Evolutionary conservation across 2,888 invertebrate genomes (phyloP).

Genomic region (Mactromeris polynyma): DNA sequence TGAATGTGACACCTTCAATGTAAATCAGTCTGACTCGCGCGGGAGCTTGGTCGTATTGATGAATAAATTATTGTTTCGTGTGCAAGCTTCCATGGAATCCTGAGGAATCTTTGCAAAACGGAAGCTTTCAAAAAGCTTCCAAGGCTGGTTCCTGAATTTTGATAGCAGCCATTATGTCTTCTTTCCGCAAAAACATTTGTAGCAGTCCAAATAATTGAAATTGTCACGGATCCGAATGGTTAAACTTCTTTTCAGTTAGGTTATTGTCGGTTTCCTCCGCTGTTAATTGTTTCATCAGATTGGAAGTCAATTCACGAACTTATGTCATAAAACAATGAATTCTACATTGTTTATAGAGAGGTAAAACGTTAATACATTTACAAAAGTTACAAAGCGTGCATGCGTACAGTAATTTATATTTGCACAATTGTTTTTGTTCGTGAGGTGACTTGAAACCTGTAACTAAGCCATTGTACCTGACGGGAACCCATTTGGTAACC

Average conservation of each 20-base stretch:
- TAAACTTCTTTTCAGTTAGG: conserved; percentile 38
- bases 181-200: conserved; percentile 57
- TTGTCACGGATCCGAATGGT: conserved; percentile 53
- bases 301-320: conserved; percentile 17
- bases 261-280: conserved; percentile 39
- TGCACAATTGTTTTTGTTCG: conserved; percentile 9
- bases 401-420: conserved; percentile 17
- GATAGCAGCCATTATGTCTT: conserved; percentile 65
- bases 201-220: conserved; percentile 46
- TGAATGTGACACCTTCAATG: conserved; percentile 70
- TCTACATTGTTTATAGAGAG: neutral
- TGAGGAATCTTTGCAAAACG: conserved; percentile 55
- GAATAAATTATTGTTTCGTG: conserved; percentile 72
- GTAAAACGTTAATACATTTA: neutral
- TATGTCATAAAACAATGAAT: conserved; percentile 14
- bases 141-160: conserved; percentile 64
- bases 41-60: conserved; percentile 65
- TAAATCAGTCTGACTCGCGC: conserved; percentile 59
- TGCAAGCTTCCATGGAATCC: conserved; percentile 56
- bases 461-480: neutral
- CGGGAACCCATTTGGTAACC: conserved; percentile 23
- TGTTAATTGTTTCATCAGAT: conserved; percentile 31
- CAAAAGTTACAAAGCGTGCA: neutral
- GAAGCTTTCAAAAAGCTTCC: conserved; percentile 66
- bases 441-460: conserved; percentile 14